Percentiles rank a stretch among this genome's conserved stretches.
These are phyloP conservation scores for Podarcis lilfordi DNA, from an alignment of 2,797 vertebrate genomes.

Conservation along the genomic window DNA sequence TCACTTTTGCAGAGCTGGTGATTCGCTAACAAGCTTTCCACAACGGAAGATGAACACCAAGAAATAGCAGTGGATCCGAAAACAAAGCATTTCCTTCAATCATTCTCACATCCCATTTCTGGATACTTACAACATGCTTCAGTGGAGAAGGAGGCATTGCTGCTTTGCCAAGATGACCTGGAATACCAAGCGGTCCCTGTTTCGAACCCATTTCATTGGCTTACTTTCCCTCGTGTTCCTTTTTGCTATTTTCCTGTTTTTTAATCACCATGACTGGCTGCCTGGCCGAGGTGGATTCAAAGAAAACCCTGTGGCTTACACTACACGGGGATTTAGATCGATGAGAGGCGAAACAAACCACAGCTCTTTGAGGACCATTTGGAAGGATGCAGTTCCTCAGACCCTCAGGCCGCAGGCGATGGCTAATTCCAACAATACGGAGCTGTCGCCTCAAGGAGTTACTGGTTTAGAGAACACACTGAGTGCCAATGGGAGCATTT, in stretches of 20 bases:
- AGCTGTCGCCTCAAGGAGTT: slow-evolving; percentile 77
- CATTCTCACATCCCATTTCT: slow-evolving; percentile 39
- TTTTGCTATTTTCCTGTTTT: slow-evolving; percentile 86
- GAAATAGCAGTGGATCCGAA: slow-evolving; percentile 64
- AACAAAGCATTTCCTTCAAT: slow-evolving; percentile 38
- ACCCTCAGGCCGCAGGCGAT: slow-evolving; percentile 75
- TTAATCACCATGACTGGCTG: slow-evolving; percentile 87
- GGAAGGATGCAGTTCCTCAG: slow-evolving; percentile 82
- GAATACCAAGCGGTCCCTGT: slow-evolving; percentile 89
- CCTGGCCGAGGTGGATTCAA: slow-evolving; percentile 80
- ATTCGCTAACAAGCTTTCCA: slow-evolving; percentile 44
- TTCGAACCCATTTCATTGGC: slow-evolving; percentile 85
- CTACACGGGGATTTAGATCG: slow-evolving; percentile 84
- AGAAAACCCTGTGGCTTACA: slow-evolving; percentile 84
- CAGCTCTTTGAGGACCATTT: slow-evolving; percentile 75
- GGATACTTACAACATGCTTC: slow-evolving; percentile 89
- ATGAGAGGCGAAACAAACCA: slow-evolving; percentile 81
- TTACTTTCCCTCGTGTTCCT: slow-evolving; percentile 85
- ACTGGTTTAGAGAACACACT: slow-evolving; percentile 77
- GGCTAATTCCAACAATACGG: slow-evolving; percentile 77
- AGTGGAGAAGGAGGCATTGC: slow-evolving; percentile 96
- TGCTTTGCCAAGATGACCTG: slow-evolving; percentile 98
- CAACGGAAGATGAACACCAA: slow-evolving; percentile 71
- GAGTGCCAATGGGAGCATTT: slow-evolving; percentile 84
- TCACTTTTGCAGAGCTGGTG: slow-evolving; percentile 60